phyloP scores from a whole-genome alignment of 1,140 invertebrate species.

The Mactra quadrangularis region DNA sequence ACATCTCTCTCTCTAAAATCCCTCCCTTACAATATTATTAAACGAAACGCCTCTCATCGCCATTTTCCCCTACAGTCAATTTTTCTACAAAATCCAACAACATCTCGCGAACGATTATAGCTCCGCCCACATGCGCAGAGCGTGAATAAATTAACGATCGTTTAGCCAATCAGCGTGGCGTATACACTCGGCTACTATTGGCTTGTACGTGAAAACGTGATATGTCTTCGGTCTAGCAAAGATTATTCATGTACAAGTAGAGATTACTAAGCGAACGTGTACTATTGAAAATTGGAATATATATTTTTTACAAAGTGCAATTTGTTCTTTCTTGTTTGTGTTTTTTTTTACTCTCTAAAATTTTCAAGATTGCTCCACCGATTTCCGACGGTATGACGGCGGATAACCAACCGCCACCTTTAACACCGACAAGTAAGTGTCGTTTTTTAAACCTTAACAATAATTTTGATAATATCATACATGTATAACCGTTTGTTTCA shows the following conservation, averaged over 20 bases:
- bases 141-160: constrained; percentile 56
- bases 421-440: constrained; percentile 52
- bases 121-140: constrained; percentile 46
- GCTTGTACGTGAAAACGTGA: constrained; percentile 1
- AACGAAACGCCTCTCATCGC: constrained; percentile 30
- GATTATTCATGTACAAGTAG: constrained; percentile 33
- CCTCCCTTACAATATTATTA: constrained; percentile 9
- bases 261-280: constrained; percentile 45
- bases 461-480: too few relatives aligned
- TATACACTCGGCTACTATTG: background rate
- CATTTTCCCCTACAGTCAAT: constrained; percentile 11
- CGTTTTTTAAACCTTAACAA: too few relatives aligned
- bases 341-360: constrained; percentile 32
- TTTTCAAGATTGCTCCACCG: constrained; percentile 42
- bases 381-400: constrained; percentile 61
- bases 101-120: constrained; percentile 29
- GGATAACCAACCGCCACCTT: constrained; percentile 49
- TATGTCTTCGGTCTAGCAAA: constrained; percentile 12
- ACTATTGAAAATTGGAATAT: constrained; percentile 46
- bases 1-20: constrained; percentile 43
- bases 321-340: constrained; percentile 16
- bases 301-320: constrained; percentile 11
- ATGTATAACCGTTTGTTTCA: too few relatives aligned
- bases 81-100: constrained; percentile 33
- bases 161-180: constrained; percentile 19